Evolutionary conservation across 2,888 invertebrate species (phyloP), one percentile per base, ranked within the genome.

Genomic region (Cataglyphis altisquamis): DNA sequence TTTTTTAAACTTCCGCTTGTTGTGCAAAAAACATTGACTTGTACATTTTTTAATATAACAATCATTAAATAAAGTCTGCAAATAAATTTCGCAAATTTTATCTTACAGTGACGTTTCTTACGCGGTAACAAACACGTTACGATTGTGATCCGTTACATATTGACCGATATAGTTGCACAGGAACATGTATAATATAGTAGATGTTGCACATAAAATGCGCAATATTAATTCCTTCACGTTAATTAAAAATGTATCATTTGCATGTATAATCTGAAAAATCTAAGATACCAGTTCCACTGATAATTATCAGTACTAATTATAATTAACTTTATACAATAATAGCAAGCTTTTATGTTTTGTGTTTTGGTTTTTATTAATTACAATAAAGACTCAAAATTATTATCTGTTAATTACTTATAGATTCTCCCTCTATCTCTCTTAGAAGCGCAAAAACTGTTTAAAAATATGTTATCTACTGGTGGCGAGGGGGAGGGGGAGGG

Each of bases 121-220:
- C 63, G 15, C 36, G 6, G 63, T 64, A 25, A 5, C 12, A 15
- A 75, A 36, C 18, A 63, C 6, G 3, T 75, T 1, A 36, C 25
- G 48, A 48, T 48, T 63, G 2, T 63, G 74, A 64, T 75, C 74
- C 48, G 21, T 52, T 15, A 75, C 0, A 25, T 36, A 3, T 25
- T 75, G 48, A 6, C 48, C 63, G 18, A 36, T 0, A n/a, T 64
- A 36, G 12, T 75, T 75, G 15, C 10, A 32, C 18, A 32, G 1
- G 12, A 75, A 75, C 63, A 75, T 52, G 1, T 52, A 75, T 21
- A 39, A 1, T 15, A 60, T 3, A 41, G 12, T 32, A 1, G 3
- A 0, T 8, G 36, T 0, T 1, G 15, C 32, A 36, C 1, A 15
- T 1, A 64, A 0, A 10, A 64, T 0, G 0, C 18, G 64, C 0